Percentiles rank a stretch among this genome's conserved stretches.
These are phyloP conservation scores for Theristus sp. DNA, from an alignment of 2,888 invertebrate genomes.

Conservation along the genomic window DNA sequence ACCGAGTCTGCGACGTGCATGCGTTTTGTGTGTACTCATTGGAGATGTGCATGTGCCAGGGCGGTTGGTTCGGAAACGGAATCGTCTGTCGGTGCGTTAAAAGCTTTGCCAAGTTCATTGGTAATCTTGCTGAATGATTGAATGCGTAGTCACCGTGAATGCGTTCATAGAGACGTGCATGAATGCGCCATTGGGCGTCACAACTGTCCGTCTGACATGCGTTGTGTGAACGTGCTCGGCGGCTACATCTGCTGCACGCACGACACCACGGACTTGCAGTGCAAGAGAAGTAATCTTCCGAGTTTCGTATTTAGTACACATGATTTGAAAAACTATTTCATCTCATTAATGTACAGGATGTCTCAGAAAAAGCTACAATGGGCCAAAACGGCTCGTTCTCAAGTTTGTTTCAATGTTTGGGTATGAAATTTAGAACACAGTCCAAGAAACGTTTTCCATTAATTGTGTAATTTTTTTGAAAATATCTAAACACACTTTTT, in stretches of 20 bases:
- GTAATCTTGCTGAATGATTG: background rate
- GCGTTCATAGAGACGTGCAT: slow-evolving; percentile 7
- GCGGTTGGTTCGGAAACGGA: slow-evolving; percentile 23
- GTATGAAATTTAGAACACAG: too few relatives aligned
- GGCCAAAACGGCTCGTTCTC: too few relatives aligned
- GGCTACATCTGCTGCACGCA: slow-evolving; percentile 46
- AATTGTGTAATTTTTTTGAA: too few relatives aligned
- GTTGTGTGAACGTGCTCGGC: slow-evolving; percentile 47
- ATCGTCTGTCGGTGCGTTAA: background rate
- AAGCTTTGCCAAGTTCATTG: background rate
- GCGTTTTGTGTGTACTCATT: slow-evolving; percentile 17
- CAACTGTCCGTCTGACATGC: slow-evolving; percentile 1
- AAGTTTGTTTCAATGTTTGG: too few relatives aligned
- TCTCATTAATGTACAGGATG: too few relatives aligned
- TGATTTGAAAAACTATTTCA: too few relatives aligned
- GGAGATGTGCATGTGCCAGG: slow-evolving; percentile 19
- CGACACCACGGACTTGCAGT: background rate
- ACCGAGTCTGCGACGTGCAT: slow-evolving; percentile 20
- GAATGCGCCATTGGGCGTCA: slow-evolving; percentile 6
- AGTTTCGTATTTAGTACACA: background rate
- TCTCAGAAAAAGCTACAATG: too few relatives aligned
- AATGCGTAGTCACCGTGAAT: background rate
- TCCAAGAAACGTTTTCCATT: too few relatives aligned
- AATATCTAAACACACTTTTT: too few relatives aligned
- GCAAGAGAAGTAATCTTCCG: background rate